phyloP scores from a whole-genome alignment of 2,888 invertebrate species.

The Lasioglossum figueresi region DNA sequence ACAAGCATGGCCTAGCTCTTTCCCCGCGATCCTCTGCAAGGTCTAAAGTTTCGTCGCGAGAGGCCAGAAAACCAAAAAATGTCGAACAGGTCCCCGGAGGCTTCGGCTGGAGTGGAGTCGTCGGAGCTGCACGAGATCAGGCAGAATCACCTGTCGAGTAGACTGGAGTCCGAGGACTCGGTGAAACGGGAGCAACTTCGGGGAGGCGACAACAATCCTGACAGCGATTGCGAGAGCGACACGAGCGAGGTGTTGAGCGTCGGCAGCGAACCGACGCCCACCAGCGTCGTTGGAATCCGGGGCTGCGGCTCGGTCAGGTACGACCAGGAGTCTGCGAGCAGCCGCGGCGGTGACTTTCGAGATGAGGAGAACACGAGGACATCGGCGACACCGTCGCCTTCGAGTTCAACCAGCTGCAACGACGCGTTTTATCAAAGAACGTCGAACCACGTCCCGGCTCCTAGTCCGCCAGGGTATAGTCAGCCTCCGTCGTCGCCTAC shows the following conservation, averaged over 20 bases:
- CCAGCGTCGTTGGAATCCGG: conserved; percentile 69
- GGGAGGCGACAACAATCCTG: conserved; percentile 63
- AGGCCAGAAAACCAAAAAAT: conserved; percentile 48
- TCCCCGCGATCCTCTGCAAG: background rate
- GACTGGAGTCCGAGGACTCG: conserved; percentile 64
- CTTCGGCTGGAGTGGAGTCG: conserved; percentile 64
- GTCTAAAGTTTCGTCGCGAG: background rate
- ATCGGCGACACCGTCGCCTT: conserved; percentile 80
- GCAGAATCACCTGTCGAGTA: conserved; percentile 57
- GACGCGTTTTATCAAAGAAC: conserved; percentile 73
- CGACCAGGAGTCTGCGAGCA: conserved; percentile 71
- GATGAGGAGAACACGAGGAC: conserved; percentile 75
- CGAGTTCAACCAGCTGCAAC: conserved; percentile 79
- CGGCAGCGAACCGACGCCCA: conserved; percentile 88
- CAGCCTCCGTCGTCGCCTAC: conserved; percentile 80
- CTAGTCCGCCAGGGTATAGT: conserved; percentile 77
- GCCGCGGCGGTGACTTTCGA: conserved; percentile 71
- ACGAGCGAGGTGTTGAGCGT: conserved; percentile 93
- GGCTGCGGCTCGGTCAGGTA: conserved; percentile 69
- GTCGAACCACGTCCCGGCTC: conserved; percentile 65
- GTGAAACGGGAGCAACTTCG: conserved; percentile 53
- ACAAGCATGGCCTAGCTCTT: background rate
- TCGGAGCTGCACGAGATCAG: conserved; percentile 64
- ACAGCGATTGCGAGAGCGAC: conserved; percentile 82
- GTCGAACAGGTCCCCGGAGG: conserved; percentile 71